Evolutionary conservation across 2,888 invertebrate genomes (phyloP), one percentile per base, ranked within the genome.

Genomic region (Epistrophe eligans): DNA sequence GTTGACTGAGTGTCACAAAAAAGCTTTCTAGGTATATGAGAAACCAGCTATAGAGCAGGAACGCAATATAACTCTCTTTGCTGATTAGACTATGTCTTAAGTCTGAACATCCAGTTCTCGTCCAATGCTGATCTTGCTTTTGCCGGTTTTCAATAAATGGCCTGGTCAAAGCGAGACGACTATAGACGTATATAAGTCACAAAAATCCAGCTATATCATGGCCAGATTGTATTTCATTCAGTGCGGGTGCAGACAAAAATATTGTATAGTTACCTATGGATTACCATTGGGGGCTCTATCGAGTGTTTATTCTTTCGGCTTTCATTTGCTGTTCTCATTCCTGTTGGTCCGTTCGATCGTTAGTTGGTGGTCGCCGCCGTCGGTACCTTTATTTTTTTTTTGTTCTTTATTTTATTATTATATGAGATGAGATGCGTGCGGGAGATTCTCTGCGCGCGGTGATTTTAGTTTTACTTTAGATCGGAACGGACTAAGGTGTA

Each of bases 241-340:
- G 79, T 58, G 83, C 87, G 87, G 87, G 83, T 83, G 87, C 71
- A 43, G 40, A 66, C 71, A 83, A 66, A 66, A 57, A 76, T 62
- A n/a, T n/a, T n/a, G n/a, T 76, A 76, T 83, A 87, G 87, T 87
- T 83, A 83, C 79, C 79, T 87, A 72, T 83, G 83, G 87, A 74
- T 87, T 87, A 87, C 79, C 87, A 79, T 79, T 83, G 66, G 74
- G 71, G 74, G 73, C 64, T 82, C 74, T 73, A 57, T 77, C 73
- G 77, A 50, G 67, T 67, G 81, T 28, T 85, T 62, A 35, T 82
- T 74, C 70, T 71, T 85, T 62, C 24, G 82, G 70, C 48, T 64
- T 85, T 81, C 73, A 79, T 74, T 85, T 85, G 73, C 71, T 87
- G 58, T 83, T 76, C 66, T 83, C 71, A 83, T 79, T 79, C 79